These are phyloP conservation scores for Drosophila nannoptera DNA, from an alignment of 1,140 invertebrate species.

Conservation along the genomic window DNA sequence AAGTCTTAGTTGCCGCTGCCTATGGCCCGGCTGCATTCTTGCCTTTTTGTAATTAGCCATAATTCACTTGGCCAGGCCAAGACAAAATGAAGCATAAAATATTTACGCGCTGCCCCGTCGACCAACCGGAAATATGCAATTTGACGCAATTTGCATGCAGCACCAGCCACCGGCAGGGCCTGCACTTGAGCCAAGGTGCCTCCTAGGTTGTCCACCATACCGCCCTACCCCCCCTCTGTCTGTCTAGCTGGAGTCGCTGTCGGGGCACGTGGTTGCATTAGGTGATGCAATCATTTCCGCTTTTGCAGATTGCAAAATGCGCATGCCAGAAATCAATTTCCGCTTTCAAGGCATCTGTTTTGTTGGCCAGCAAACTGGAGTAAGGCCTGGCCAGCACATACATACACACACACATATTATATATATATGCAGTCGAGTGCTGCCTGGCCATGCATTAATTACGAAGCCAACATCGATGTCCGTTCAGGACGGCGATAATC, in stretches of 20 bases:
- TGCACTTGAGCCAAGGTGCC: background rate
- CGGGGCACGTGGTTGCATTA: constrained; percentile 64
- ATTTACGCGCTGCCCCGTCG: constrained; percentile 61
- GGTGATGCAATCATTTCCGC: constrained; percentile 76
- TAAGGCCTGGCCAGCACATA: constrained; percentile 5
- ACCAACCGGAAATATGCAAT: constrained; percentile 76
- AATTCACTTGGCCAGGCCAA: constrained; percentile 73
- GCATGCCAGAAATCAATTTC: constrained; percentile 70
- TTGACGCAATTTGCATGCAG: constrained; percentile 75
- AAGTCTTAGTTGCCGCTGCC: constrained; percentile 19
- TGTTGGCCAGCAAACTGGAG: constrained; percentile 26
- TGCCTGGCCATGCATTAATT: no score
- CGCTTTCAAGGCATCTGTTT: constrained; percentile 40
- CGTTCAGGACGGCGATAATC: no score
- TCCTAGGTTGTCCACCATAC: no score
- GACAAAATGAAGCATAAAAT: constrained; percentile 77
- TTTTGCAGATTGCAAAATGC: constrained; percentile 60
- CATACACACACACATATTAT: background rate
- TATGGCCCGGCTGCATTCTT: background rate
- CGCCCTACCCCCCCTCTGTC: no score
- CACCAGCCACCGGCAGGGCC: constrained; percentile 18
- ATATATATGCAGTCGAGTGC: constrained; percentile 6
- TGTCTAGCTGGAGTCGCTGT: background rate
- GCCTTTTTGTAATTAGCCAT: constrained; percentile 68
- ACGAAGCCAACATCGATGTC: no score